These are phyloP conservation scores for Poecilia velifera DNA, from an alignment of 2,797 vertebrate species.

Conservation along the genomic window DNA sequence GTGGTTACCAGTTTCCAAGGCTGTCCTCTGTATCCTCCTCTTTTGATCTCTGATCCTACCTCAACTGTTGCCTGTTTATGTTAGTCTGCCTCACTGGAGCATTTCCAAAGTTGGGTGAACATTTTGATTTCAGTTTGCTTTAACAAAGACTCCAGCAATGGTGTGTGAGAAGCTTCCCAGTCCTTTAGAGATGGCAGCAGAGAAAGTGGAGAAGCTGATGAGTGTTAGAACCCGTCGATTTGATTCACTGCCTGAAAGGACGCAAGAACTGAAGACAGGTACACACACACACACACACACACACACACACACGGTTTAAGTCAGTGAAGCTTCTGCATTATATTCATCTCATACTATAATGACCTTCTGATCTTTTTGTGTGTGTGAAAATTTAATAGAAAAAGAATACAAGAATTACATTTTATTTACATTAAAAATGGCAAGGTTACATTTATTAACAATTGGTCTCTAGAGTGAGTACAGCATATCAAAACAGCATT, in stretches of 20 bases:
- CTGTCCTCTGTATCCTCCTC: conserved; percentile 93
- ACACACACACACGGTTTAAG: neutral
- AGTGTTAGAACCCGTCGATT: conserved; percentile 86
- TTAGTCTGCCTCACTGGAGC: neutral
- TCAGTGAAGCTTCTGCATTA: neutral
- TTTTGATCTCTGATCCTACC: neutral
- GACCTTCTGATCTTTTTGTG: neutral
- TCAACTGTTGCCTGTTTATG: neutral
- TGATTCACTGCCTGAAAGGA: conserved; percentile 87
- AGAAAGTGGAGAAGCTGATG: conserved; percentile 93
- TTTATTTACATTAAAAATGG: neutral
- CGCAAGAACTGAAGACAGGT: conserved; percentile 91
- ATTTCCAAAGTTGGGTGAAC: neutral
- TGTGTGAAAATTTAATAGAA: neutral
- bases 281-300: neutral
- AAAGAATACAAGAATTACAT: neutral
- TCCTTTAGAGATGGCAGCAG: conserved; percentile 87
- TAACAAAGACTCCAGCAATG: conserved; percentile 85
- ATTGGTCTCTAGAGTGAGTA: neutral
- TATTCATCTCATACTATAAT: neutral
- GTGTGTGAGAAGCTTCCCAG: conserved; percentile 94
- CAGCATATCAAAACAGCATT: neutral
- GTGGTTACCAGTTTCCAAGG: conserved; percentile 94
- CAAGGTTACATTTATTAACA: neutral
- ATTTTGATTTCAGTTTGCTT: conserved; percentile 64